These are phyloP conservation scores for Pelodytes ibericus DNA, from an alignment of 2,797 vertebrate genomes.

Conservation along the genomic window DNA sequence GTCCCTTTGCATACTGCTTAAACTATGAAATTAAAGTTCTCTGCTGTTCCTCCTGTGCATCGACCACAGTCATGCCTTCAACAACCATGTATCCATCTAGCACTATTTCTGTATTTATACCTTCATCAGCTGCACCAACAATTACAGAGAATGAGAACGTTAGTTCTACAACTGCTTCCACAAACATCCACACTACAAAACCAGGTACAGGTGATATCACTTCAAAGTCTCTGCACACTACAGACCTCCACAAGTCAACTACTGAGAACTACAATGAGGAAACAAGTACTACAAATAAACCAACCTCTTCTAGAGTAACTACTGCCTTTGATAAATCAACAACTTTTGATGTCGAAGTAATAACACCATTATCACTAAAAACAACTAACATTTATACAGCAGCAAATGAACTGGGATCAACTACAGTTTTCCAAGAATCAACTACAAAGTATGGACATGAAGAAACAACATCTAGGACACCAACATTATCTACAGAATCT, in stretches of 20 bases:
- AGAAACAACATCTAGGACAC: neutral
- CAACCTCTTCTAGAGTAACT: neutral
- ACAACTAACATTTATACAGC: neutral
- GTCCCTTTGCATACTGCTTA: constrained; percentile 37
- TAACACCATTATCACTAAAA: neutral
- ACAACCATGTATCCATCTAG: neutral
- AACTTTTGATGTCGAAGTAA: no score
- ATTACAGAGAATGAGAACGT: neutral
- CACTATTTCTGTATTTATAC: no score
- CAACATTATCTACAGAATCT: neutral
- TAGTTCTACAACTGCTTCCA: no score
- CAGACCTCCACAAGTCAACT: no score
- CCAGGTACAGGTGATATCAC: no score
- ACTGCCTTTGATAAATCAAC: no score
- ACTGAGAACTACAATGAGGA: no score
- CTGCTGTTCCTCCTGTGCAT: constrained; percentile 54
- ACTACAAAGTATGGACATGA: neutral
- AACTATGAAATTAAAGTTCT: constrained; percentile 59
- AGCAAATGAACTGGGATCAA: neutral
- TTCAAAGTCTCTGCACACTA: no score
- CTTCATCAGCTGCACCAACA: no score
- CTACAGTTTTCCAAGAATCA: neutral
- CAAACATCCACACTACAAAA: no score
- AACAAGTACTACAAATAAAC: neutral
- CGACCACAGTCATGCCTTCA: neutral